These are phyloP conservation scores for Pomatostomus ruficeps DNA, from an alignment of 2,113 vertebrate species.

Conservation along the genomic window DNA sequence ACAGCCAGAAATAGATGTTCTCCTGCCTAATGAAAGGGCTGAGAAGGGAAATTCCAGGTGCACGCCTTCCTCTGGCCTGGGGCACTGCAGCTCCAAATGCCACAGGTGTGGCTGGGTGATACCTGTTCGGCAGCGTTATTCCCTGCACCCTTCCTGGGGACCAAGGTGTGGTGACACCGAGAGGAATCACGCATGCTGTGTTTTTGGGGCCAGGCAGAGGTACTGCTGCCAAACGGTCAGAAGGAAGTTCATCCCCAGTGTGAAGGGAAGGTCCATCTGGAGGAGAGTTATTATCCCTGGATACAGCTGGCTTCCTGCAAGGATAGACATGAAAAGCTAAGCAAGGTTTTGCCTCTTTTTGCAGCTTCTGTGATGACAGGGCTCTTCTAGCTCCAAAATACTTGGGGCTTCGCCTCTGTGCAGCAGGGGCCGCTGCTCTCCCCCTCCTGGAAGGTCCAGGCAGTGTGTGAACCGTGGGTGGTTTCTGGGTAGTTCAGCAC, in stretches of 20 bases:
- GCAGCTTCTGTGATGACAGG: neutral
- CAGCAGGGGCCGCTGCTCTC: neutral
- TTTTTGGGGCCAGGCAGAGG: neutral
- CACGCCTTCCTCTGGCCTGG: neutral
- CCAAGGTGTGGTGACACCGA: fast-evolving
- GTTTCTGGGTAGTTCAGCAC: neutral
- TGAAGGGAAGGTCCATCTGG: neutral
- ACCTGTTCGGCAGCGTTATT: neutral
- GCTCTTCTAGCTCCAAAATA: neutral
- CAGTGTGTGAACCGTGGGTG: neutral
- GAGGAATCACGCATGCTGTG: fast-evolving
- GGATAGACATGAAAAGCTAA: neutral
- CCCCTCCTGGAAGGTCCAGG: neutral
- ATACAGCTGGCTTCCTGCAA: neutral
- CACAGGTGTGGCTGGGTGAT: neutral
- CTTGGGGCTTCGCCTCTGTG: neutral
- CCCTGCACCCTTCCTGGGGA: neutral
- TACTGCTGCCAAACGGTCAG: neutral
- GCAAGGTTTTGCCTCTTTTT: neutral
- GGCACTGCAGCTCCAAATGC: neutral
- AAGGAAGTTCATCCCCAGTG: neutral
- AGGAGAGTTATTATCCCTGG: neutral
- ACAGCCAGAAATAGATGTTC: neutral
- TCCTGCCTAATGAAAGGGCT: neutral
- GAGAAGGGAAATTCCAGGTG: neutral